Base-by-base conservation (phyloP, 2,888 invertebrate species). In the Archips xylosteana region DNA sequence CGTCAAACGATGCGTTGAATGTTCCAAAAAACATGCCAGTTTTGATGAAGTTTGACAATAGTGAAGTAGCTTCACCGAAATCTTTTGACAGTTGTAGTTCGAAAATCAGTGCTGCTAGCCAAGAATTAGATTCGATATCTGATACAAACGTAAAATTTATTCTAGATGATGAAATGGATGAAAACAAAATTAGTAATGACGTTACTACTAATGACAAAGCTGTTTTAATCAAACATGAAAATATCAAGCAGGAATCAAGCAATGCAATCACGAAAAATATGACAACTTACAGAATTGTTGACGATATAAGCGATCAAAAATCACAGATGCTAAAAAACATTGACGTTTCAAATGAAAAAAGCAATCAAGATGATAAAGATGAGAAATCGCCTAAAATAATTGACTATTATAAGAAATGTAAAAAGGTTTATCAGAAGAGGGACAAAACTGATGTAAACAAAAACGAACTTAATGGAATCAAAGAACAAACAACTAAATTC, bases 121-220 rank as follows among this genome's bases (percentile, higher is more conserved):
- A 71, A 13, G 79, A 79, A 4, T 64, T 75, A 0, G 83, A 84
- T 23, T 79, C 76, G 34, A 80, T 83, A 39, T 80, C 81, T 0
- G 80, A 83, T 64, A 81, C 78, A 4, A 83, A 83, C 60, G 75
- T 82, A 3, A 76, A 74, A 65, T 86, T 81, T 51, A 78, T 80
- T 13, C 77, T 76, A n/a, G 84, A 85, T 36, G 77, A 78, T 32
- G 70, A 68, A 9, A 12, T 51, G 2, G 75, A 76, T 49, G 64
- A n/a, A 42, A 61, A 70, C 66, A 71, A n/a, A 66, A 78, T 36
- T 65, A 60, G 1, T 9, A 54, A 15, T 23, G 8, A 54, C 61
- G 76, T 36, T 65, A 60, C 0, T 54, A 2, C 0, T 54, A n/a
- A 54, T 62, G 77, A 77, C 75, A 81, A 62, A 36, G 34, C 12